Evolutionary conservation across 2,888 invertebrate genomes (phyloP).

Genomic region (Leptinotarsa peninsularis): DNA sequence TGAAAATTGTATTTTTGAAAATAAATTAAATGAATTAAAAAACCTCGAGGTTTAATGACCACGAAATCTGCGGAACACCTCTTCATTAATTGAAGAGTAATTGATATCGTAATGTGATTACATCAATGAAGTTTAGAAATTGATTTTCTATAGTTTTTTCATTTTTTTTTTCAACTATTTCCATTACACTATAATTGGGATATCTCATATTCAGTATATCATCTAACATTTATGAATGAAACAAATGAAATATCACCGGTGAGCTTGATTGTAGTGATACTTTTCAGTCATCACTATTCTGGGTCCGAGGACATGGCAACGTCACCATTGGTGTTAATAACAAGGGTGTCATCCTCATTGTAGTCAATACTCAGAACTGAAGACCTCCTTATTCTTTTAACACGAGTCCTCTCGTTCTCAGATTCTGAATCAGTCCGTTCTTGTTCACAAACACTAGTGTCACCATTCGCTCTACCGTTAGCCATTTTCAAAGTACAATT

Average conservation of each 20-base stretch:
- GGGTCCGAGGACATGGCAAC: conserved; percentile 67
- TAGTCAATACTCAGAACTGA: conserved; percentile 80
- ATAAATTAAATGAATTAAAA: too few species aligned
- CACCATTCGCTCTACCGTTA: conserved; percentile 54
- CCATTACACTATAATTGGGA: background rate
- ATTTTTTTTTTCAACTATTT: background rate
- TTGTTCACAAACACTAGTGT: conserved; percentile 62
- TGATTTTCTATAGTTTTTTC: background rate
- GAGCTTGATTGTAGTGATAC: conserved; percentile 36
- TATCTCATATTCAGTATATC: background rate
- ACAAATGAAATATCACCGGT: conserved; percentile 1
- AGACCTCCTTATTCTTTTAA: conserved; percentile 78
- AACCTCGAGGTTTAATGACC: too few species aligned
- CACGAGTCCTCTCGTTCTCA: conserved; percentile 66
- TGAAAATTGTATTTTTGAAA: background rate
- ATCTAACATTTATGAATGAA: background rate
- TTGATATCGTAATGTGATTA: background rate
- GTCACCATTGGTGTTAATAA: conserved; percentile 78
- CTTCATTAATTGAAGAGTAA: background rate
- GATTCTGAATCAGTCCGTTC: conserved; percentile 68
- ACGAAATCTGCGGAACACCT: too few species aligned
- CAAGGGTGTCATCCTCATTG: conserved; percentile 80
- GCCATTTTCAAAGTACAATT: conserved; percentile 59
- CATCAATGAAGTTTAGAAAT: background rate
- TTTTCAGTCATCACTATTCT: conserved; percentile 53